phyloP scores from a whole-genome alignment of 1,140 invertebrate species.

The Steinernema khuongi region DNA sequence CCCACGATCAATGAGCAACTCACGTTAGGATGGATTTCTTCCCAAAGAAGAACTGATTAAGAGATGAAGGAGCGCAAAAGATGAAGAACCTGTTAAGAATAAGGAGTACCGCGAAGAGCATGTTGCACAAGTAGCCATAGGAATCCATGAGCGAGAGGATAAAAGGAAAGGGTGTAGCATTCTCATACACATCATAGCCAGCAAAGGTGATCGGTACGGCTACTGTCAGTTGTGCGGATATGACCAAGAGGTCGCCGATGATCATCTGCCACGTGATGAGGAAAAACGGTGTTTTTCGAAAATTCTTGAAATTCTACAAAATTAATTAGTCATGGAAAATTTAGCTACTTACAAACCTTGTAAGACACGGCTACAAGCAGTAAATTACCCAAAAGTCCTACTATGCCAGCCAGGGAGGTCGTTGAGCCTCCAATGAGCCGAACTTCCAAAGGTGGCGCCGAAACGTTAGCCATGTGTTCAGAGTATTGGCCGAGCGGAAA shows the following conservation, averaged over 20 bases:
- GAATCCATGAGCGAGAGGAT: neutral
- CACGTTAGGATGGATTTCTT: neutral
- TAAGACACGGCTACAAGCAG: neutral
- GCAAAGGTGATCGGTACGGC: neutral
- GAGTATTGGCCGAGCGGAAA: too few species aligned
- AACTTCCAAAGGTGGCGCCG: neutral
- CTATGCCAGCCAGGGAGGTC: neutral
- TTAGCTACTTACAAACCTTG: neutral
- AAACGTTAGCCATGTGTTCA: neutral
- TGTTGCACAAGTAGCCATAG: neutral
- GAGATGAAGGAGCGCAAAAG: neutral
- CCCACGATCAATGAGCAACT: too few species aligned
- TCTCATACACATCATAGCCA: neutral
- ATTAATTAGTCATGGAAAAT: neutral
- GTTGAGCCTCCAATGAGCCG: neutral
- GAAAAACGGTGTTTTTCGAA: neutral
- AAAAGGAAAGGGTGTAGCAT: neutral
- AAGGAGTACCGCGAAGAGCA: neutral
- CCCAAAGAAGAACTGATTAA: neutral
- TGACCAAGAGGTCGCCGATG: neutral
- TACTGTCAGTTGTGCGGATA: neutral
- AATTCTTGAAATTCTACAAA: neutral
- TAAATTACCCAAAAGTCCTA: neutral
- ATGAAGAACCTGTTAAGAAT: neutral
- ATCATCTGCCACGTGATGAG: constrained; percentile 3